Percentiles rank a stretch among this genome's conserved stretches.
Evolutionary conservation across 1,140 invertebrate species (phyloP).

Genomic region (Drosophila gunungcola): DNA sequence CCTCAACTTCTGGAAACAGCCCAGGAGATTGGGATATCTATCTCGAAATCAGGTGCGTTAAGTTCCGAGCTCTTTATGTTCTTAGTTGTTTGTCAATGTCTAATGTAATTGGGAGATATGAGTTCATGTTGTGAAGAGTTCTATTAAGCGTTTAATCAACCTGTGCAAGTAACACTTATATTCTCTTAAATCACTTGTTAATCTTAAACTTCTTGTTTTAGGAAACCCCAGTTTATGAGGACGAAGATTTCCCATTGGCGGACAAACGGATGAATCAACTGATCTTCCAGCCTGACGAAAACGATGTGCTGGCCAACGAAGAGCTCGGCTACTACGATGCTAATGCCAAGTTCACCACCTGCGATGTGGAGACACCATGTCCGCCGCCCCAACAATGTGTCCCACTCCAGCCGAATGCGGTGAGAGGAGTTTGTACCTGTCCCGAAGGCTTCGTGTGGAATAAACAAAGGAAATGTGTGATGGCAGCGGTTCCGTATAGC

Average conservation of each 20-base stretch:
- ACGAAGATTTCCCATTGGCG: conserved; percentile 73
- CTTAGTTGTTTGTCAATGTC: too few relatives aligned
- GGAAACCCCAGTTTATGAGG: conserved; percentile 70
- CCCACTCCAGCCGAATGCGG: conserved; percentile 85
- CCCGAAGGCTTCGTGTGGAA: conserved; percentile 86
- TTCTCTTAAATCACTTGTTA: neutral
- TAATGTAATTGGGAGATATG: too few relatives aligned
- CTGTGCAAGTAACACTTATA: too few relatives aligned
- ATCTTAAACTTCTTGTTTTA: neutral
- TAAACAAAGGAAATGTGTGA: conserved; percentile 85
- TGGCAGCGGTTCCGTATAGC: conserved; percentile 66
- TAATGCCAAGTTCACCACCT: conserved; percentile 78
- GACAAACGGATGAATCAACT: conserved; percentile 80
- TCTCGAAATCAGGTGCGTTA: conserved; percentile 46
- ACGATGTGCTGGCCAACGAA: conserved; percentile 83
- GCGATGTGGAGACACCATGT: conserved; percentile 86
- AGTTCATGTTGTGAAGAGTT: too few relatives aligned
- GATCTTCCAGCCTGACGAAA: conserved; percentile 82
- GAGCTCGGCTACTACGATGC: conserved; percentile 68
- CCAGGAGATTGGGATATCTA: conserved; percentile 56
- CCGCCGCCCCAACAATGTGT: conserved; percentile 89
- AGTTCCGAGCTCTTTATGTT: too few relatives aligned
- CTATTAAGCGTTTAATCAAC: too few relatives aligned
- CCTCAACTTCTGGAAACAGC: conserved; percentile 80
- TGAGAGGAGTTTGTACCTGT: conserved; percentile 90